Base-by-base conservation (phyloP, 2,888 invertebrate species). In the Pycnomerus fuliginosus region DNA sequence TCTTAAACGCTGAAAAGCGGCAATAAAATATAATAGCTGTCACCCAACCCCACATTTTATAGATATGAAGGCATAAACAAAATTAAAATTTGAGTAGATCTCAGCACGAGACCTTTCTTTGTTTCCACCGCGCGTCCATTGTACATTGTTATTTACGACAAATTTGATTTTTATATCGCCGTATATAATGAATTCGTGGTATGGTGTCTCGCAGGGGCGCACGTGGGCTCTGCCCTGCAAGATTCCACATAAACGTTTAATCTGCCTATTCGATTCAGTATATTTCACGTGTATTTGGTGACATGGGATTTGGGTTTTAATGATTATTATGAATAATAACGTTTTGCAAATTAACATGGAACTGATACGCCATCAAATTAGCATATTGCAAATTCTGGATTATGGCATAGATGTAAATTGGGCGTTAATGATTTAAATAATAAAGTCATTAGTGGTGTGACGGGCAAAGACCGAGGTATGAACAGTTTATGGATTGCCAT, bases 31-130 rank as follows among this genome's bases (percentile, higher is more conserved):
- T 48, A 55, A 58, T 60, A 63, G 58, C 53, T 53, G 62, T 63
- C 62, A 57, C 43, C 53, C 50, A 48, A 44, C 47, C 51, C 52
- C 52, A 53, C 55, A 56, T 55, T 55, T 59, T 53, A 55, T 50
- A 46, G 49, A 52, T 56, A 60, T 61, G 59, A 61, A 57, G 57
- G 55, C 55, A 60, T 57, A 58, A 55, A 62, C 55, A 58, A 56
- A 62, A 60, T 62, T 60, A 58, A 57, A 55, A 48, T 50, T 53
- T 52, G 55, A 53, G 53, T 45, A 47, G 50, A 44, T 39, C 62
- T 15, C 62, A 56, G 60, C 59, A 50, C 54, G 62, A 39, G 43
- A 25, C 46, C 44, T 27, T 44, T 47, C 52, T 57, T 57, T 57
- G 56, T 56, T 55, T 55, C 42, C 43, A 48, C 47, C 60, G 57